Evolutionary conservation across 2,888 invertebrate species (phyloP).

Genomic region (Tholera decimalis): DNA sequence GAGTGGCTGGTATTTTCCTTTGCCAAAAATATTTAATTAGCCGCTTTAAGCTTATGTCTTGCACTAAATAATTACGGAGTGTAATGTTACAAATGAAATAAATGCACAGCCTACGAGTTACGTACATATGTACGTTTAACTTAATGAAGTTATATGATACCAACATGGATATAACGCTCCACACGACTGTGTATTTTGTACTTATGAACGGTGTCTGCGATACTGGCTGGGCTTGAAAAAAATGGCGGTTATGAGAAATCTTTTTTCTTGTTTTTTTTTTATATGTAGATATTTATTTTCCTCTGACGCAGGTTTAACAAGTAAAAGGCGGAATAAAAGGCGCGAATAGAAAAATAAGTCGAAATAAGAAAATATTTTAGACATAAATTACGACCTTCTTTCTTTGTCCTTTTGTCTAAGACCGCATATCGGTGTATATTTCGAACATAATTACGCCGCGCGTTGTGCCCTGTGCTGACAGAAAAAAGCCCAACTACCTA

Average conservation of each 20-base stretch:
- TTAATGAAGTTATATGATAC: slow-evolving; percentile 72
- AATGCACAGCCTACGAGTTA: slow-evolving; percentile 67
- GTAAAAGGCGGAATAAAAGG: too few species aligned
- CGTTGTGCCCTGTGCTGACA: too few species aligned
- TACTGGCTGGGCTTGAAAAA: slow-evolving; percentile 10
- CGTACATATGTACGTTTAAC: slow-evolving; percentile 61
- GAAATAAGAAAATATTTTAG: too few species aligned
- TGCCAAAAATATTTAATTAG: background rate
- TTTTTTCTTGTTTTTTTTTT: background rate
- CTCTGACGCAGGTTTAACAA: too few species aligned
- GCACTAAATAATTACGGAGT: slow-evolving; percentile 65
- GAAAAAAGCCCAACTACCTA: too few species aligned
- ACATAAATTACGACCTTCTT: too few species aligned
- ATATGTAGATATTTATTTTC: too few species aligned
- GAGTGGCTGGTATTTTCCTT: too few species aligned
- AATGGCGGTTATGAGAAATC: background rate
- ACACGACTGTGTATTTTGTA: slow-evolving; percentile 6
- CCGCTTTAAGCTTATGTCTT: slow-evolving; percentile 45
- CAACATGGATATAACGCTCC: slow-evolving; percentile 41
- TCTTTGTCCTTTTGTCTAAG: too few species aligned
- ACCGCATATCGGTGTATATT: too few species aligned
- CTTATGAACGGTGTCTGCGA: slow-evolving; percentile 7
- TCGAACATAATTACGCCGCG: too few species aligned
- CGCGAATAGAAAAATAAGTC: too few species aligned
- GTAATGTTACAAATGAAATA: slow-evolving; percentile 69